Percentiles rank a stretch among this genome's conserved stretches.
These are phyloP conservation scores for Aplocera efformata DNA, from an alignment of 2,888 invertebrate species.

Conservation along the genomic window DNA sequence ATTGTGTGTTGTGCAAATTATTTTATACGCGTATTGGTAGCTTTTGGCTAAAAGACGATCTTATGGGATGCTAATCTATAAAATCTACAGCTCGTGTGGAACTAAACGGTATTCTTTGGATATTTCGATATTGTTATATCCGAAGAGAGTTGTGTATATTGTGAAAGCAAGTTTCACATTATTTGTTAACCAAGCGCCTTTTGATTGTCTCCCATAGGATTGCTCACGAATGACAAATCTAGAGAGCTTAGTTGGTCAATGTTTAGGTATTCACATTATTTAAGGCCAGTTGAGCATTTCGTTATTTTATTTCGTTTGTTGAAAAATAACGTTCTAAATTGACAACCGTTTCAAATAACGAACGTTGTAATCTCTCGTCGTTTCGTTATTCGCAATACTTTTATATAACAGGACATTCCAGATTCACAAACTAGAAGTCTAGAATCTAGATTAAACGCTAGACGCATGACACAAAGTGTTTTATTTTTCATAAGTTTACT, in stretches of 20 bases:
- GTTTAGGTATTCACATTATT: constrained; percentile 41
- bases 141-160: no score
- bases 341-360: constrained; percentile 19
- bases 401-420: constrained; percentile 65
- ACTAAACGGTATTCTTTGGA: no score
- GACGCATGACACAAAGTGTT: constrained; percentile 57
- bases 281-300: constrained; percentile 61
- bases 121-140: no score
- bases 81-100: no score
- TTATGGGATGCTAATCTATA: constrained; percentile 19
- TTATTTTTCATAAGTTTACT: constrained; percentile 42
- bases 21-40: constrained; percentile 39
- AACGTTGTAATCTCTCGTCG: constrained; percentile 7
- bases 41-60: constrained; percentile 29
- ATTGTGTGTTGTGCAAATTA: constrained; percentile 30
- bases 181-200: background rate
- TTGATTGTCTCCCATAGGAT: constrained; percentile 26
- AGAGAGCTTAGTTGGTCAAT: constrained; percentile 51
- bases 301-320: constrained; percentile 28
- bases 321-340: constrained; percentile 20
- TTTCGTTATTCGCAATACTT: constrained; percentile 27
- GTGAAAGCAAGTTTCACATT: no score
- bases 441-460: constrained; percentile 46
- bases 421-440: constrained; percentile 47
- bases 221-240: constrained; percentile 22